A percentile compares a stretch with the other conserved stretches of the same genome.
phyloP scores from a whole-genome alignment of 64 coral and sea anemone species.

The Montipora capricornis region DNA sequence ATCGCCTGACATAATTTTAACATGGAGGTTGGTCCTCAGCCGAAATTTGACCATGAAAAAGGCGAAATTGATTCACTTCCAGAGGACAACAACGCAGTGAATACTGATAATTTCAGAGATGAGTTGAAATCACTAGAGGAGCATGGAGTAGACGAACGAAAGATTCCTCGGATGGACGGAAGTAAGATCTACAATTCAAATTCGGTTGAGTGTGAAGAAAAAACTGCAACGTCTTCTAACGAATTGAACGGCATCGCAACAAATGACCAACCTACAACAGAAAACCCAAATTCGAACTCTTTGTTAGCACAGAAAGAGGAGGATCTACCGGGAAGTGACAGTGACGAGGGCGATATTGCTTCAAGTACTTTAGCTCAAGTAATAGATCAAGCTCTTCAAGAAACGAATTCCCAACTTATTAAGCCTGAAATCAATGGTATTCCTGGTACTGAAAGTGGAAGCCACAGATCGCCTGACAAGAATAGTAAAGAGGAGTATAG shows the following conservation, averaged over 20 bases:
- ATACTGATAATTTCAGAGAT: background rate
- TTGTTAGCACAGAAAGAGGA: background rate
- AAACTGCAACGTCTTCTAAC: background rate
- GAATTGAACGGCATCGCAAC: background rate
- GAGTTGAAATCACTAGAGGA: background rate
- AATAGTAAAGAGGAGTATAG: constrained; percentile 13
- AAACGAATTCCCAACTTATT: background rate
- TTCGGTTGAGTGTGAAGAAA: background rate
- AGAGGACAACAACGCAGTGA: background rate
- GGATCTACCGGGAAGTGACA: background rate
- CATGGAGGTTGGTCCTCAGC: no score
- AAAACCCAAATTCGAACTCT: background rate
- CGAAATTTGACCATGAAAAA: background rate
- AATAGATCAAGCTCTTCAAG: background rate
- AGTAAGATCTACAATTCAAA: background rate
- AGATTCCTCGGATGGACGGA: background rate
- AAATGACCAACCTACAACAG: background rate
- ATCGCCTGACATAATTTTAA: no score
- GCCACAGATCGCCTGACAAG: constrained; percentile 75
- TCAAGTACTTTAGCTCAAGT: background rate
- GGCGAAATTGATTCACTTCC: background rate
- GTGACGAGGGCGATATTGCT: background rate
- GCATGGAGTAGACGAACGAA: background rate
- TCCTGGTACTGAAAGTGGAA: constrained; percentile 37
- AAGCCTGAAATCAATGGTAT: constrained; percentile 6